Conservation (phyloP, 2,113 vertebrate species). For the Alaudala cheleensis region DNA sequence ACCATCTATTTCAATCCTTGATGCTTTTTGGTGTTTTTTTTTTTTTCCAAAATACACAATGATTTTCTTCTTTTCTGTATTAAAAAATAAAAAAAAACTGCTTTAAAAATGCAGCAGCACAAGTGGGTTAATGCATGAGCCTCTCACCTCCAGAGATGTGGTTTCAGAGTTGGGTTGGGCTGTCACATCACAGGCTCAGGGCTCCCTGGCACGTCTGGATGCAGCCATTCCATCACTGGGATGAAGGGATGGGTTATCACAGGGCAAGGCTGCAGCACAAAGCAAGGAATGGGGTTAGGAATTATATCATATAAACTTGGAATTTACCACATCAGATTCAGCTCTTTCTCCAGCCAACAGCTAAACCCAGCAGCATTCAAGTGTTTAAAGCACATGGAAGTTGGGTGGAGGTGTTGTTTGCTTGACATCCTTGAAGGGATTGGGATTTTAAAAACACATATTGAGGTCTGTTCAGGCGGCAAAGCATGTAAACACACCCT, state of each 20-base stretch:
- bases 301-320: neutral
- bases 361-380: neutral
- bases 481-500: neutral
- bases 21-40: neutral
- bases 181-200: neutral
- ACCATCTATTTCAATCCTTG: neutral
- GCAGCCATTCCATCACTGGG: neutral
- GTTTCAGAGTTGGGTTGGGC: neutral
- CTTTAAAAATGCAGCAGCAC: neutral
- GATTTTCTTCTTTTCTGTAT: neutral
- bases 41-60: neutral
- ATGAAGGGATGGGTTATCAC: neutral
- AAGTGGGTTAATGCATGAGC: neutral
- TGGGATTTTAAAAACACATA: neutral
- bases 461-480: neutral
- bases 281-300: fast-evolving
- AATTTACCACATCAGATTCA: neutral
- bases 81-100: neutral
- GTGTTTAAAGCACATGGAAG: neutral
- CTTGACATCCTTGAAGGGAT: neutral
- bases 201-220: neutral
- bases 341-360: neutral
- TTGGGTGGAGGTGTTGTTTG: neutral
- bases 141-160: neutral
- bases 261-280: neutral